Conservation (phyloP, 1,140 invertebrate species). For the Ceratoteleas bidentatus region DNA sequence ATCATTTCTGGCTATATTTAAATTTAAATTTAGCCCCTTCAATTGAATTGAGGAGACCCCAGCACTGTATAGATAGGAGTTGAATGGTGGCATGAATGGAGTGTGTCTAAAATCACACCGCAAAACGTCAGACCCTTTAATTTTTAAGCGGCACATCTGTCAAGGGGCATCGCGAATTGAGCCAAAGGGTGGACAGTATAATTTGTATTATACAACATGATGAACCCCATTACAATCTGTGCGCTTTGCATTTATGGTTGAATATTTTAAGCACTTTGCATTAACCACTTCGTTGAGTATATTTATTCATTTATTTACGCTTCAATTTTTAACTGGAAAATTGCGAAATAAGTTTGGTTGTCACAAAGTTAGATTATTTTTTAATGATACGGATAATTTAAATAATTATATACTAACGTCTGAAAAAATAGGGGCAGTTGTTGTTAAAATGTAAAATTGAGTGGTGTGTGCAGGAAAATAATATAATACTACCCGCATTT, state of each 20-base stretch:
- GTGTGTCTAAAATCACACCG: slow-evolving; percentile 59
- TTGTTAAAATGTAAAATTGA: too few species aligned
- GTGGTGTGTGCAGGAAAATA: too few species aligned
- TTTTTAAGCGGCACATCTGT: slow-evolving; percentile 58
- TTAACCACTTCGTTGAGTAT: too few species aligned
- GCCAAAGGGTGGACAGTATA: slow-evolving; percentile 43
- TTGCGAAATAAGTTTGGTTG: too few species aligned
- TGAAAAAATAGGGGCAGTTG: too few species aligned
- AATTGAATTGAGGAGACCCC: slow-evolving; percentile 27
- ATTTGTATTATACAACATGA: slow-evolving; percentile 51
- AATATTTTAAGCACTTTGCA: neutral
- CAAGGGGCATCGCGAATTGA: slow-evolving; percentile 41
- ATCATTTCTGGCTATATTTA: slow-evolving; percentile 5
- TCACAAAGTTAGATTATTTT: too few species aligned
- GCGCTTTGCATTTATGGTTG: slow-evolving; percentile 28
- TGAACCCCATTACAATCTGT: slow-evolving; percentile 39
- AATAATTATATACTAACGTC: too few species aligned
- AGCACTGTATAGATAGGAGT: slow-evolving; percentile 24
- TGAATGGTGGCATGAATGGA: slow-evolving; percentile 26
- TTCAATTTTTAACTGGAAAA: too few species aligned
- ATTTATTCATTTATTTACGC: too few species aligned
- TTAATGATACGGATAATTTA: too few species aligned
- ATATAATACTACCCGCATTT: too few species aligned
- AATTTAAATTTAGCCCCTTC: slow-evolving; percentile 49
- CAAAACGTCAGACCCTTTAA: slow-evolving; percentile 48